Evolutionary conservation across 2,113 vertebrate genomes (phyloP).

Genomic region (Oncorhynchus kisutch): DNA sequence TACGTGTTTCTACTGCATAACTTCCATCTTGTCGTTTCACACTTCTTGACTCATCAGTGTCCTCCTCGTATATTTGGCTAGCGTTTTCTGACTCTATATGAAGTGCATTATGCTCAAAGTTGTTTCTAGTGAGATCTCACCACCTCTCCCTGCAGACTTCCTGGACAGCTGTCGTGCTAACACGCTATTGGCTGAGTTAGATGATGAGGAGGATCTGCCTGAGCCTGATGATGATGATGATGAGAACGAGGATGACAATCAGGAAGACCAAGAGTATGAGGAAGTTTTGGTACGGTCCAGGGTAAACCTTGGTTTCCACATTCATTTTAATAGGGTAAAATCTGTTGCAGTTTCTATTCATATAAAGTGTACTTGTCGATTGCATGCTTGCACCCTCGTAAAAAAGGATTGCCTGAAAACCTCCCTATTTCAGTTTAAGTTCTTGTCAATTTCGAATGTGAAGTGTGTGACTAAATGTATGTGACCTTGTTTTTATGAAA

Average conservation of each 20-base stretch:
- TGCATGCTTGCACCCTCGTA: background rate
- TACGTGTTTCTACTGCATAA: background rate
- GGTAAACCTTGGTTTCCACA: constrained; percentile 57
- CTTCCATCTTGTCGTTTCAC: background rate
- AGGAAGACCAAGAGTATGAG: constrained; percentile 99
- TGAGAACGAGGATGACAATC: constrained; percentile 99
- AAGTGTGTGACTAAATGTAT: background rate
- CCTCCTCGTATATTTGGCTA: background rate
- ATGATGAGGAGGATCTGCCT: constrained; percentile 97
- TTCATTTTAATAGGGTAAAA: constrained; percentile 56
- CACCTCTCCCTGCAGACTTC: constrained; percentile 79
- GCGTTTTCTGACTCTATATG: background rate
- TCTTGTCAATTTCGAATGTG: background rate
- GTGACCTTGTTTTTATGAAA: background rate
- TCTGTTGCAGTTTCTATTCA: constrained; percentile 13
- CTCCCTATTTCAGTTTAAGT: background rate
- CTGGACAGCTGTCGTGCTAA: constrained; percentile 97
- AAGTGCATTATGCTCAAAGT: background rate
- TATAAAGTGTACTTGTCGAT: background rate
- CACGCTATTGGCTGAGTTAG: constrained; percentile 93
- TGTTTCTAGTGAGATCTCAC: background rate
- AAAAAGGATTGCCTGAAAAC: background rate
- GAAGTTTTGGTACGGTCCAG: constrained; percentile 91
- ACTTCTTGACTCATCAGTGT: background rate
- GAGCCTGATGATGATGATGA: constrained; percentile 98